A percentile compares a stretch with the other conserved stretches of the same genome.
Evolutionary conservation across 1,140 invertebrate genomes (phyloP).

Genomic region (Venustaconcha ellipsiformis): DNA sequence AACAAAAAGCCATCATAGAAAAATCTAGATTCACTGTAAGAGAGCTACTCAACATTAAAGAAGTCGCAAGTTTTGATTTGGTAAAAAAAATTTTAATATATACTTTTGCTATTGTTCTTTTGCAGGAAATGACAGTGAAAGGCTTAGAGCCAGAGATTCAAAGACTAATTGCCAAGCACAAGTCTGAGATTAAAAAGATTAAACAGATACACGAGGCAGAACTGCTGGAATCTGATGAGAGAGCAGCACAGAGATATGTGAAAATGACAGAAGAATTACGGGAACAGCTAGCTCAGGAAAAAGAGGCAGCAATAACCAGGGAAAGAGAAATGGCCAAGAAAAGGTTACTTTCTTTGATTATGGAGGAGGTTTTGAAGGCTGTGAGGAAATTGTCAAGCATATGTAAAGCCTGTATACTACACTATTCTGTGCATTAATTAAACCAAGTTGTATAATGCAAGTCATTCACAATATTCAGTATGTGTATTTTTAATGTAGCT

Average conservation of each 20-base stretch:
- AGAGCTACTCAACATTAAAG: too few relatives aligned
- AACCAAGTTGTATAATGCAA: too few relatives aligned
- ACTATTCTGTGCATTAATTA: too few relatives aligned
- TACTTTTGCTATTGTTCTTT: slow-evolving; percentile 2
- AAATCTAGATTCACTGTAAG: too few relatives aligned
- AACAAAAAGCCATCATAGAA: too few relatives aligned
- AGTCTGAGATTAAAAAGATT: slow-evolving; percentile 67
- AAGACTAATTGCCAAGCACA: slow-evolving; percentile 69
- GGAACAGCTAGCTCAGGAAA: slow-evolving; percentile 67
- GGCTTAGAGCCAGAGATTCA: slow-evolving; percentile 70
- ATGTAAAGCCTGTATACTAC: too few relatives aligned
- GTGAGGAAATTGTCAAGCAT: too few relatives aligned
- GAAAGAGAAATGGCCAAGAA: slow-evolving; percentile 65
- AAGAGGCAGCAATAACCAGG: slow-evolving; percentile 66
- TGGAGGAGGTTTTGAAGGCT: too few relatives aligned
- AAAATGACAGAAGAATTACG: slow-evolving; percentile 68
- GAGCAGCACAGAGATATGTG: slow-evolving; percentile 66
- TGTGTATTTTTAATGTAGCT: too few relatives aligned
- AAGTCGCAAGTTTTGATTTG: too few relatives aligned
- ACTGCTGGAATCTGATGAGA: slow-evolving; percentile 65
- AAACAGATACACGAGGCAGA: slow-evolving; percentile 69
- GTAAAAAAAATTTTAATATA: neutral
- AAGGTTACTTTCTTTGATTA: slow-evolving; percentile 42
- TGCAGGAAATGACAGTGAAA: slow-evolving; percentile 70
- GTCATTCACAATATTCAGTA: too few relatives aligned